phyloP scores from a whole-genome alignment of 1,140 invertebrate species.

The Globodera rostochiensis region DNA sequence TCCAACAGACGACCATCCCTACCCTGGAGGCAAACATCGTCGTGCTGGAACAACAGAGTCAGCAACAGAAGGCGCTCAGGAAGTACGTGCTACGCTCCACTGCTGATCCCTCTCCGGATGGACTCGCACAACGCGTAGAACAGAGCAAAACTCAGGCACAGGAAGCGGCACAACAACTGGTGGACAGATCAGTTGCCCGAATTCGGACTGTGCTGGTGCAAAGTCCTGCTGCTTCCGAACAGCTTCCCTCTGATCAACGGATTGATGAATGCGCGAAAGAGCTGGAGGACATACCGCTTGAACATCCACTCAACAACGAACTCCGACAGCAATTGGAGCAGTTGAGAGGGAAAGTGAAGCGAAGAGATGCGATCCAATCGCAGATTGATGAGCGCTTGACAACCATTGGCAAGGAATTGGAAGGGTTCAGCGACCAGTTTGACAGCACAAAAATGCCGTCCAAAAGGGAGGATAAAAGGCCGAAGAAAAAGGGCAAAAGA shows the following conservation, averaged over 20 bases:
- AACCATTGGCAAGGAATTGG: constrained; percentile 10
- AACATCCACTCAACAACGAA: not conserved
- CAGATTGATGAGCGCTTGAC: not conserved
- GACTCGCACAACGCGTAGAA: not conserved
- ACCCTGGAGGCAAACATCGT: not conserved
- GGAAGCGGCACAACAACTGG: not conserved
- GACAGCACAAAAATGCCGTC: not conserved
- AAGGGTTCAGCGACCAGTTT: constrained; percentile 2
- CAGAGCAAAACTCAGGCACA: not conserved
- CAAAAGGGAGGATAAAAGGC: constrained; percentile 1
- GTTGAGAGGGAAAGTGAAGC: constrained; percentile 1
- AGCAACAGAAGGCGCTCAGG: not conserved
- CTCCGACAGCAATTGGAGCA: constrained; percentile 11
- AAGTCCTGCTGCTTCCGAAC: not conserved
- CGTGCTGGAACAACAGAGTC: not conserved
- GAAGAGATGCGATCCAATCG: not conserved
- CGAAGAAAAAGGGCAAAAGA: constrained; percentile 10
- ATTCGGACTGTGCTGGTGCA: not conserved
- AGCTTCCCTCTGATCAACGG: not conserved
- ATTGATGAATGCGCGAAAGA: constrained; percentile 7
- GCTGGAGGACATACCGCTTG: not conserved
- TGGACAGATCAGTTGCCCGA: not conserved
- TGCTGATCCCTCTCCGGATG: not conserved
- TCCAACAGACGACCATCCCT: not conserved
- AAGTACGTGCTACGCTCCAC: not conserved